Evolutionary conservation across 2,888 invertebrate species (phyloP), one percentile per base, ranked within the genome.

Genomic region (Drosophila niveifrons): DNA sequence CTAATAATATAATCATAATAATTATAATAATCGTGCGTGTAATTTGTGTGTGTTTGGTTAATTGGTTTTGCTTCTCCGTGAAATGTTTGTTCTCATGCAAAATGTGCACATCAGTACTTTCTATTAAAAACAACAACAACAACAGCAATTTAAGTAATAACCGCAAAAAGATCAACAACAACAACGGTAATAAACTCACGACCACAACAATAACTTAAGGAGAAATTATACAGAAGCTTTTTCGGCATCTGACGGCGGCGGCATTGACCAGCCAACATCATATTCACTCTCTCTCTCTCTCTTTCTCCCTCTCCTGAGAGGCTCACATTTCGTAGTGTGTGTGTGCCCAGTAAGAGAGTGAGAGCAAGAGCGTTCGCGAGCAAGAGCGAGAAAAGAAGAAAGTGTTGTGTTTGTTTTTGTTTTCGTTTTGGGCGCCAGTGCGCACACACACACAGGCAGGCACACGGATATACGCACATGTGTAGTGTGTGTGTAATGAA

Each of bases 81-180:
- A 78, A 70, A 76, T 76, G 79, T 70, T 53, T 78, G 50, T 74
- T 74, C 47, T 53, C 56, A 78, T 52, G 59, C 76, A 76, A 74
- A 78, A 76, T 76, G 76, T 61, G 59, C 56, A 78, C 36, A 57
- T 28, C 50, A 65, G 48, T 69, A 69, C 61, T 61, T 68, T 75
- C 53, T 53, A 57, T 55, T 53, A 75, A 78, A 44, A 68, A 17
- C 36, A 75, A 34, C 46, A 50, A 41, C 29, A 36, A 43, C 10
- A 58, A 57, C 17, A 64, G 63, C 43, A 55, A 62, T 10, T 48
- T 31, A n/a, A 58, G 52, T 56, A 69, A 51, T n/a, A 56, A 36
- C 3, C 52, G 43, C 34, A 62, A 66, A 6, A 58, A 58, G 39
- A 52, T 28, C 41, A 74, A 65, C 71, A 71, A 78, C 66, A 78